Percentiles rank a stretch among this genome's conserved stretches.
These are phyloP conservation scores for Orbicella faveolata DNA, from an alignment of 64 coral and sea anemone genomes.

Conservation along the genomic window DNA sequence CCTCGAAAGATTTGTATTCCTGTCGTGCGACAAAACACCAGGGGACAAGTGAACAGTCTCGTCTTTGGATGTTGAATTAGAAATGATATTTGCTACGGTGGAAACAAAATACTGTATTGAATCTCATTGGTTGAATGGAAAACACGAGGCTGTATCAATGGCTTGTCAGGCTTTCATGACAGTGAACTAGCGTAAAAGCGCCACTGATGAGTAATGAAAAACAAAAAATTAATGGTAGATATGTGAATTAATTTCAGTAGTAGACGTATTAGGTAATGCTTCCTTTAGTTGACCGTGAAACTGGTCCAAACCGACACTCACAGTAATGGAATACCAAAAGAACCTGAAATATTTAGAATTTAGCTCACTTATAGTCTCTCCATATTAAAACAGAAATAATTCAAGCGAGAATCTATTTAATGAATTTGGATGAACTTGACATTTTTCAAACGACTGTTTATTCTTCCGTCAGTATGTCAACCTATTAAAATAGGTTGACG, in stretches of 20 bases:
- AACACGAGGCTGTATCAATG: not conserved
- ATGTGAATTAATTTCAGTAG: not conserved
- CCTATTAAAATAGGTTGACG: no score
- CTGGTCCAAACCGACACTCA: no score
- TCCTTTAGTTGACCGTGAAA: no score
- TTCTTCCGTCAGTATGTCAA: no score
- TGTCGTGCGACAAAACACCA: not conserved
- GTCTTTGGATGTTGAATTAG: not conserved
- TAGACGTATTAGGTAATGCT: no score
- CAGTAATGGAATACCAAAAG: no score
- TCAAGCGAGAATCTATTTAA: no score
- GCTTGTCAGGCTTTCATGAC: not conserved
- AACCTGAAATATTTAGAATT: no score
- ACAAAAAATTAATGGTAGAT: not conserved
- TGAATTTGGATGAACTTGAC: no score
- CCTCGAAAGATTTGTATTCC: not conserved
- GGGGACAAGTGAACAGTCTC: not conserved
- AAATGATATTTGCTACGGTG: not conserved
- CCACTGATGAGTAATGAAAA: not conserved
- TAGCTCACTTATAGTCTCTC: no score
- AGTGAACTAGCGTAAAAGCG: not conserved
- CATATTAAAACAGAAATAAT: no score
- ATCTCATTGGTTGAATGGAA: slow-evolving; percentile 18
- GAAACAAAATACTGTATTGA: not conserved
- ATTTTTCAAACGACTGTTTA: no score